phyloP scores from a whole-genome alignment of 1,140 invertebrate species.

The Antheraea pernyi region DNA sequence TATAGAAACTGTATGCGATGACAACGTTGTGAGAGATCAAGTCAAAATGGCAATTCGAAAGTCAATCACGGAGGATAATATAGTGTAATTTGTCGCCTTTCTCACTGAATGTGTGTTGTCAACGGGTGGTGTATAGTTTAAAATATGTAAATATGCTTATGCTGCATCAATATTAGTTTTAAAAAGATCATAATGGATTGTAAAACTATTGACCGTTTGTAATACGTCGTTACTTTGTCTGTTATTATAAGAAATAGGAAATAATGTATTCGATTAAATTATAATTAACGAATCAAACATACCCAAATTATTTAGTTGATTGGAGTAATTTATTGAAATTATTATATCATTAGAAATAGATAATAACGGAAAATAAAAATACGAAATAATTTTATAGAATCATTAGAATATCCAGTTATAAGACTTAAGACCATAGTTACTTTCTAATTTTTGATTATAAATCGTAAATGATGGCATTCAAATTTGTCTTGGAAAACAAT shows the following conservation, averaged over 20 bases:
- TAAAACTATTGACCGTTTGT: not conserved
- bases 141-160: not conserved
- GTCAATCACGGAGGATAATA: not conserved
- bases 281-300: not conserved
- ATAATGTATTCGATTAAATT: not conserved
- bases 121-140: slow-evolving; percentile 1
- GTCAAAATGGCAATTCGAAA: not conserved
- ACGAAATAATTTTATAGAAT: not conserved
- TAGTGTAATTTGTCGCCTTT: slow-evolving; percentile 4
- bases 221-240: not conserved
- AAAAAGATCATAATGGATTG: not conserved
- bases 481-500: too few relatives aligned
- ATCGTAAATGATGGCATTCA: not conserved
- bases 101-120: not conserved
- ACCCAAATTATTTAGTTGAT: not conserved
- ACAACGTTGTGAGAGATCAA: not conserved
- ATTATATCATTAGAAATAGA: not conserved
- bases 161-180: not conserved
- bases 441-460: not conserved
- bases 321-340: not conserved
- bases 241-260: not conserved
- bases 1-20: not conserved
- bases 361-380: not conserved
- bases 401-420: not conserved
- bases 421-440: not conserved